These are phyloP conservation scores for Megaustenia siamemsis DNA, from an alignment of 2,888 invertebrate genomes.

Conservation along the genomic window DNA sequence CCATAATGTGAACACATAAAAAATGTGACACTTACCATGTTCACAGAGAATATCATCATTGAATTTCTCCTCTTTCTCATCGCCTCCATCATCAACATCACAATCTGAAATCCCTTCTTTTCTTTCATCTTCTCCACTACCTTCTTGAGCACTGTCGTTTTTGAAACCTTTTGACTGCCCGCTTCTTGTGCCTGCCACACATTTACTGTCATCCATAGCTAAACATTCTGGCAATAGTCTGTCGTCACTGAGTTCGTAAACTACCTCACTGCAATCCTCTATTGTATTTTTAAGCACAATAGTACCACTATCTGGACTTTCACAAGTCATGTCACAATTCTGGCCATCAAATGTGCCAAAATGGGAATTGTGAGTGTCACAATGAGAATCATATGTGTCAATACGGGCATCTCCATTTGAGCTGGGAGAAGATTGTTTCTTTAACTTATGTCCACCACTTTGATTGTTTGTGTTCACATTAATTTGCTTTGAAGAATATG, in stretches of 20 bases:
- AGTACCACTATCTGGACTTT: constrained; percentile 47
- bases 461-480: neutral
- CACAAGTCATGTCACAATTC: neutral
- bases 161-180: neutral
- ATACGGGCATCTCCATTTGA: neutral
- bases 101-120: neutral
- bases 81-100: constrained; percentile 48
- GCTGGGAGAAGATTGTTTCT: neutral
- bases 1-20: too few relatives aligned
- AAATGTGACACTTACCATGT: constrained; percentile 81
- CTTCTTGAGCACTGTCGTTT: neutral
- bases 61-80: constrained; percentile 76
- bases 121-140: constrained; percentile 34
- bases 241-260: constrained; percentile 11
- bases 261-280: neutral
- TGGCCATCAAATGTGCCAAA: neutral
- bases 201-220: neutral
- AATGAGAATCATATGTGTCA: too few relatives aligned
- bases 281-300: constrained; percentile 44
- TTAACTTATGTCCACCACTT: neutral
- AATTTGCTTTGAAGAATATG: neutral
- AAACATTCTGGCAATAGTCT: neutral
- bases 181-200: neutral
- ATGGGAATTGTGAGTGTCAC: too few relatives aligned
- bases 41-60: constrained; percentile 83